These are phyloP conservation scores for Macrosiphum euphorbiae DNA, from an alignment of 2,888 invertebrate species.

Conservation along the genomic window DNA sequence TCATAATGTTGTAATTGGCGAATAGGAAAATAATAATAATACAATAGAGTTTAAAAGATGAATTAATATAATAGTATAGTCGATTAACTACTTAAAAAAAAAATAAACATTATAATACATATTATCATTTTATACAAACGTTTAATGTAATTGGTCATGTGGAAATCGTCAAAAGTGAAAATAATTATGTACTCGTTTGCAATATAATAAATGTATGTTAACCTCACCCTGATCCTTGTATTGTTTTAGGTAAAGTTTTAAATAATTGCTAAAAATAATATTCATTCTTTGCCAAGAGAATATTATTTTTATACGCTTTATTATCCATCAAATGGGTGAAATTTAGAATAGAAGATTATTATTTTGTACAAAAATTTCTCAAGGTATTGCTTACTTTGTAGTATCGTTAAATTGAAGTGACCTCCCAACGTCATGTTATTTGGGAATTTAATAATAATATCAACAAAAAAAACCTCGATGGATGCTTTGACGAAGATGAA, in stretches of 20 bases:
- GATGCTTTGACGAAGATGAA: background rate
- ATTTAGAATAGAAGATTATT: background rate
- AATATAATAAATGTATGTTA: background rate
- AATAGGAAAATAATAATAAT: background rate
- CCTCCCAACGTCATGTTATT: background rate
- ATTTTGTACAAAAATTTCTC: background rate
- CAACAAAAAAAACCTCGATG: background rate
- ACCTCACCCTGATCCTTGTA: background rate
- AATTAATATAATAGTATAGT: background rate
- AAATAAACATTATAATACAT: background rate
- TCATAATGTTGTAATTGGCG: background rate
- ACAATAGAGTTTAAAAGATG: background rate
- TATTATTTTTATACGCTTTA: constrained; percentile 35
- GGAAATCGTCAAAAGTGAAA: background rate
- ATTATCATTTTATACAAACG: background rate
- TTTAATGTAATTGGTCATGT: background rate
- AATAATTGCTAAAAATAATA: constrained; percentile 40
- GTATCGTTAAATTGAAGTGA: background rate
- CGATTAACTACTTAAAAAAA: background rate
- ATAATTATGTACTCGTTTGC: background rate
- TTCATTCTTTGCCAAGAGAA: constrained; percentile 30
- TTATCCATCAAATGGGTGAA: background rate
- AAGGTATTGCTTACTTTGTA: background rate
- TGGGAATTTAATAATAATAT: background rate
- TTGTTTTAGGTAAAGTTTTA: constrained; percentile 3